Conservation (phyloP, 2,888 invertebrate species). For the Brachyopa scutellaris region DNA sequence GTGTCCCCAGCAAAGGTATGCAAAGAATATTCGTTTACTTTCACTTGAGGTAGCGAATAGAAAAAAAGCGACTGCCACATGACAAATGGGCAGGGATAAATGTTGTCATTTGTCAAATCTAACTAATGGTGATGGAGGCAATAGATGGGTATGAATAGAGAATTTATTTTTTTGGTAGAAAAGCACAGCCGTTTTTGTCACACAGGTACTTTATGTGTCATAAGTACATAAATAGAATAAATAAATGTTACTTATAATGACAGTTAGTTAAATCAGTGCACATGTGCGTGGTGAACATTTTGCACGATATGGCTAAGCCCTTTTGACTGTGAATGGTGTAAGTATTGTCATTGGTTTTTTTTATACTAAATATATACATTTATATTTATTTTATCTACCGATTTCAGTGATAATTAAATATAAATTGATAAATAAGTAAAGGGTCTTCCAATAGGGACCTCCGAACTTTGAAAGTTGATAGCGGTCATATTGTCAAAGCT, state of each 20-base stretch:
- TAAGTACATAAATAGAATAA: slow-evolving; percentile 42
- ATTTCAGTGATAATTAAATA: too few relatives aligned
- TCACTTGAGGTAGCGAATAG: background rate
- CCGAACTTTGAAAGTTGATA: too few relatives aligned
- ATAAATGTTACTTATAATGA: slow-evolving; percentile 30
- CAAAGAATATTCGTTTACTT: slow-evolving; percentile 20
- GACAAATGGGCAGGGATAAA: slow-evolving; percentile 50
- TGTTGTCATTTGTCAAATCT: slow-evolving; percentile 59
- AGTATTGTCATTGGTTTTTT: too few relatives aligned
- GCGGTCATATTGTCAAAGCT: too few relatives aligned
- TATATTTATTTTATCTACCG: too few relatives aligned
- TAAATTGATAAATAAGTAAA: too few relatives aligned
- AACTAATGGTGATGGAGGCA: slow-evolving; percentile 46
- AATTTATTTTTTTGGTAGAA: slow-evolving; percentile 14
- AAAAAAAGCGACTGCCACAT: slow-evolving; percentile 31
- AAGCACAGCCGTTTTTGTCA: slow-evolving; percentile 29
- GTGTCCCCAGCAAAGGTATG: background rate
- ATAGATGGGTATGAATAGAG: slow-evolving; percentile 15
- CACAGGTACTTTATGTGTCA: slow-evolving; percentile 47
- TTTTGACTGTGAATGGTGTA: too few relatives aligned
- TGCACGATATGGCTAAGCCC: too few relatives aligned
- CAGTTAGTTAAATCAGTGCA: slow-evolving; percentile 11
- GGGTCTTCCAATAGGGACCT: too few relatives aligned
- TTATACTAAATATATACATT: too few relatives aligned
- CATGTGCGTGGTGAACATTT: too few relatives aligned